Base-by-base conservation (phyloP, 2,113 vertebrate genomes). In the Syngnathoides biaculeatus region DNA sequence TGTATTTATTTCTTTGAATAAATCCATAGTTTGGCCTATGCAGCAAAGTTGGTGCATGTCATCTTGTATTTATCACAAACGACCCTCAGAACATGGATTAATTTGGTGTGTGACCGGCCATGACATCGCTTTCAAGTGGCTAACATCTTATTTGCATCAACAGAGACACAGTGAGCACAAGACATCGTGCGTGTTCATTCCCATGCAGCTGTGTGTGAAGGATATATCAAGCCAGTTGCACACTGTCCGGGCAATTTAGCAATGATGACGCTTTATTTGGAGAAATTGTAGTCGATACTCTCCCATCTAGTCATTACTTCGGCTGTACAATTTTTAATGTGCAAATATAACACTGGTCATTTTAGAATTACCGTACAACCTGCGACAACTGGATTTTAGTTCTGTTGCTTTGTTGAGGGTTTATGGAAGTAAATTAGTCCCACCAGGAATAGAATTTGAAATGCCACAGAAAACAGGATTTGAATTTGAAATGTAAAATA, bases 81-180 rank as follows among this genome's bases (percentile, higher is more conserved):
- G 35, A 19, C 50, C 58, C 45, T 68, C 26, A 65, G 56, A 71
- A 71, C 67, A 68, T 24, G 20, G 64, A 62, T 56, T 40, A 30
- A 64, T 65, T 63, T 71, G 69, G 61, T 63, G 35, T 75, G 56
- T 69, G 71, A 40, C 52, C 62, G 73, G 73, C 40, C 56, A 45
- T 74, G 61, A 74, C 45, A 39, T 39, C 3, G 13, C 72, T 73
- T 64, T 73, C 73, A 64, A 67, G 61, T 68, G 67, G 48, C 63
- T 70, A 70, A 80, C 45, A 63, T 81, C 72, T 79, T 68, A 67
- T 52, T 71, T 61, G 69, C 52, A 71, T 77, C 65, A 64, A 48
- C 35, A 47, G 48, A 68, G 66, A 73, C 64, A 66, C 53, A 43
- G 60, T 43, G 4, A 42, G 40, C 40, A 43, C 39, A 20, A 42